Evolutionary conservation across 2,113 vertebrate genomes (phyloP).

Genomic region (Narcine bancroftii): DNA sequence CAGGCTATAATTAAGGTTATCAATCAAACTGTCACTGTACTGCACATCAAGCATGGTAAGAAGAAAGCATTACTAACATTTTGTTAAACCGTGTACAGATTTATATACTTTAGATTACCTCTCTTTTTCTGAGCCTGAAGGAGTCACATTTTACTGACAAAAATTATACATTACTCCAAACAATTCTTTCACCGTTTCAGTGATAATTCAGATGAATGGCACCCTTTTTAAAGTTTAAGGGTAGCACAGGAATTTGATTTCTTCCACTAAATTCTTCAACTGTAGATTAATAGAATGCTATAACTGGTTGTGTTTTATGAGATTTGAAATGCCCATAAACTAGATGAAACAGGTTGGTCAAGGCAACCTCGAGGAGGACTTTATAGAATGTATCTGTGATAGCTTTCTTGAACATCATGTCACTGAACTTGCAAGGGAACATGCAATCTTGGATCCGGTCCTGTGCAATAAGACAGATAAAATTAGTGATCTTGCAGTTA

Average conservation of each 20-base stretch:
- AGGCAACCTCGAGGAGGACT: too few species aligned
- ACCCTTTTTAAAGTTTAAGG: background rate
- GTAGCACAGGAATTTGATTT: background rate
- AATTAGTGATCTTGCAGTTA: too few species aligned
- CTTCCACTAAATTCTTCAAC: too few species aligned
- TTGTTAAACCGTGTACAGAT: constrained; percentile 1
- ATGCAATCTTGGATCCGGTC: too few species aligned
- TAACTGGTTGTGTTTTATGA: too few species aligned
- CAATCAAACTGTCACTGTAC: constrained; percentile 9
- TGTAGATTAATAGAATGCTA: too few species aligned
- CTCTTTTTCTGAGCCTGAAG: background rate
- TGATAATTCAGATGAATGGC: background rate
- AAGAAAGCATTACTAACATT: background rate
- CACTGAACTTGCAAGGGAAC: too few species aligned
- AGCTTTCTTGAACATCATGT: too few species aligned
- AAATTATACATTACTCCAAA: background rate
- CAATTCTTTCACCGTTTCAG: background rate
- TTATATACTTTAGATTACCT: background rate
- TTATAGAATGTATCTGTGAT: too few species aligned
- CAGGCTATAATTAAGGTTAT: constrained; percentile 14
- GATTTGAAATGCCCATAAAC: too few species aligned
- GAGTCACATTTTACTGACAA: background rate
- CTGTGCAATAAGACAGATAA: too few species aligned
- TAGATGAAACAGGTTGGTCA: too few species aligned
- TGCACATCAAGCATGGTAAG: background rate